These are phyloP conservation scores for Danio kyathit DNA, from an alignment of 2,797 vertebrate genomes.

Conservation along the genomic window DNA sequence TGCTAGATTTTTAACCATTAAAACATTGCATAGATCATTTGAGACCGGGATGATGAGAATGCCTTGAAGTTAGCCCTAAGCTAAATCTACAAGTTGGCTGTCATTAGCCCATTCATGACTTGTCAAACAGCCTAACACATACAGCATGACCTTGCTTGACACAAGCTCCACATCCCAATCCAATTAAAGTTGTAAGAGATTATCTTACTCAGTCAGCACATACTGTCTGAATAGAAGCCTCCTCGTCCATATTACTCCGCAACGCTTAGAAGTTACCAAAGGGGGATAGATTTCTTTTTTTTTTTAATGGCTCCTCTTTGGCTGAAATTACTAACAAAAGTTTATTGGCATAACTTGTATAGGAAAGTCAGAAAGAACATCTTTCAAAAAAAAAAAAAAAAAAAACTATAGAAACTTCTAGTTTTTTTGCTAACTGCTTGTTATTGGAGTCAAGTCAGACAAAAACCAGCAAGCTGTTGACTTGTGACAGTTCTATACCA, in stretches of 20 bases:
- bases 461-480: background rate
- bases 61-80: background rate
- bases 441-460: background rate
- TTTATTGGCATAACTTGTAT: background rate
- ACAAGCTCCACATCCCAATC: constrained; percentile 43
- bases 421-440: background rate
- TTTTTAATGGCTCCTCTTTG: background rate
- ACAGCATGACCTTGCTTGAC: constrained; percentile 37
- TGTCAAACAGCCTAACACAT: constrained; percentile 29
- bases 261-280: background rate
- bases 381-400: too few relatives aligned
- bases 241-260: background rate
- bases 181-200: constrained; percentile 49
- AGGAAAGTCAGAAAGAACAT: background rate
- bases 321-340: background rate
- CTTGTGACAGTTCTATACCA: background rate
- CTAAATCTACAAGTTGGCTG: background rate
- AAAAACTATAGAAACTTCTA: too few relatives aligned
- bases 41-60: background rate
- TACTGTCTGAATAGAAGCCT: constrained; percentile 22
- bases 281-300: too few relatives aligned
- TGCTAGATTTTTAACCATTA: background rate
- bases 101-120: constrained; percentile 17
- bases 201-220: constrained; percentile 20
- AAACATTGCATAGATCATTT: background rate